Evolutionary conservation across 1,140 invertebrate genomes (phyloP), one percentile per base, ranked within the genome.

Genomic region (Hycleus cichorii): DNA sequence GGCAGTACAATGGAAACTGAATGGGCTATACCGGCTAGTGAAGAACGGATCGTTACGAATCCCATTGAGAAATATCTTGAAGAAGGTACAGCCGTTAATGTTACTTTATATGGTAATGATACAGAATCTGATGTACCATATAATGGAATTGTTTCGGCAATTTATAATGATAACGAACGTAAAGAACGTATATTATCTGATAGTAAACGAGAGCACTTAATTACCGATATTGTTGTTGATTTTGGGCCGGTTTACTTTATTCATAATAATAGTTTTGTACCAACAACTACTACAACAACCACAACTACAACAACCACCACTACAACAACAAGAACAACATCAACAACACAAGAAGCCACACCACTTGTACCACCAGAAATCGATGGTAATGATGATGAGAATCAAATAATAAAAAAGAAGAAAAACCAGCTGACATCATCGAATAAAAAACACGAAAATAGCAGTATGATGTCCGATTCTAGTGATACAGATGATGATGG

Each of bases 61-160:
- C 80, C 77, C 57, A 76, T 88, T n/a, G 77, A 83, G 62, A 75
- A 80, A 59, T 74, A 74, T 53, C 69, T 89, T 44, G 81, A 84
- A 70, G 83, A 87, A 3, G 88, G 87, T 39, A 90, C 88, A 0
- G 89, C 82, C 6, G 83, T 89, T 26, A 90, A 91, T 70, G 86
- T 90, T 0, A 88, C 86, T 1, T 75, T 92, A 3, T 76, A 72
- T 38, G 88, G 83, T 1, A 87, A 87, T 64, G 81, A 83, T 61
- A 86, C 85, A 0, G 82, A 84, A 43, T 77, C 80, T 46, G 87
- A 90, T 58, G 78, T 85, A 1, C 85, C 85, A 8, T 92, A 90
- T 64, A 81, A 76, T 0, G 88, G 81, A 8, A 83, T 81, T 51
- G 72, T 92, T 47, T 80, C 83, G 9, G 82, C 87, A 4, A 78